phyloP scores from a whole-genome alignment of 2,113 vertebrate genomes.

The Albula goreensis region DNA sequence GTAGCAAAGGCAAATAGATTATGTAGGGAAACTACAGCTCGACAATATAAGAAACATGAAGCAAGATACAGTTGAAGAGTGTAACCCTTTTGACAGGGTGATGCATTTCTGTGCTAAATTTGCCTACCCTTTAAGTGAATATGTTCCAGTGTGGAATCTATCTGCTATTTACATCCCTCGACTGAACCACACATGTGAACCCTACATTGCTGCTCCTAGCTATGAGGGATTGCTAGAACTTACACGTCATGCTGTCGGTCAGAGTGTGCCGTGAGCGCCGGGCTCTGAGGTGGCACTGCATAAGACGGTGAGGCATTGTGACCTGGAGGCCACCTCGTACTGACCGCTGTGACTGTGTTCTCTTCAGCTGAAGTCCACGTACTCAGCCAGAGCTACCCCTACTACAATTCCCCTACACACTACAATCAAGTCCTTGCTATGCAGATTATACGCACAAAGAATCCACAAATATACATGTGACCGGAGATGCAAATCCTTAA shows the following conservation, averaged over 20 bases:
- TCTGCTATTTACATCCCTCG: background rate
- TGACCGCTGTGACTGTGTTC: background rate
- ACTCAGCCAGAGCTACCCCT: background rate
- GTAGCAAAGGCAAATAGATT: background rate
- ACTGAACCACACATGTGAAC: background rate
- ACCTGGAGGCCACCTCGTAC: background rate
- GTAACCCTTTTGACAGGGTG: background rate
- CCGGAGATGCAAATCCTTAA: background rate
- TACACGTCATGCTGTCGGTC: background rate
- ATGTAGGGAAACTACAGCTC: background rate
- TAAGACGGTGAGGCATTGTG: background rate
- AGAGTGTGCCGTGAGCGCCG: background rate
- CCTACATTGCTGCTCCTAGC: slow-evolving; percentile 5
- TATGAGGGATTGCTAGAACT: background rate
- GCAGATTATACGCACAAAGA: no score
- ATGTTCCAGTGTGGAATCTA: background rate
- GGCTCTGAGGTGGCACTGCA: slow-evolving; percentile 2
- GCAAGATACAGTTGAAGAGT: background rate
- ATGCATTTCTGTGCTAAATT: background rate
- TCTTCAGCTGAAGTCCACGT: background rate
- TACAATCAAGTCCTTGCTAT: background rate
- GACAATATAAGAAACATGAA: background rate
- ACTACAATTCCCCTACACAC: background rate
- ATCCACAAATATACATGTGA: background rate
- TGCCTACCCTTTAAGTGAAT: background rate